Percentiles rank a stretch among this genome's conserved stretches.
phyloP scores from a whole-genome alignment of 2,888 invertebrate genomes.

The Xylocampa areola region DNA sequence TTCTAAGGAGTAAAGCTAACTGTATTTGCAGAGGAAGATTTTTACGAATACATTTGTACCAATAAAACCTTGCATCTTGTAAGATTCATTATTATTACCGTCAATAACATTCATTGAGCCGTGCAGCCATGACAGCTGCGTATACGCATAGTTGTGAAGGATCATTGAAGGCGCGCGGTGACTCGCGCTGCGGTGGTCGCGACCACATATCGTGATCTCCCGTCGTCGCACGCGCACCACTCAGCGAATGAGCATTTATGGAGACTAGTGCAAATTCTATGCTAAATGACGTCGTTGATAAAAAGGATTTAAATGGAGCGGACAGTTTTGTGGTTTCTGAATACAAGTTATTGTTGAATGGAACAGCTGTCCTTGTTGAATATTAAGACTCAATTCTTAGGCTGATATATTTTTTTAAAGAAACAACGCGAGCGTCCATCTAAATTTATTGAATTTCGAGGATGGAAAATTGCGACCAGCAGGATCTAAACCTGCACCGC shows the following conservation, averaged over 20 bases:
- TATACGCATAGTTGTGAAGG: conserved; percentile 60
- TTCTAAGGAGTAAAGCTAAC: too few species aligned
- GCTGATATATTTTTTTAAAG: too few species aligned
- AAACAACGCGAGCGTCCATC: too few species aligned
- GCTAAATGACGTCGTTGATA: conserved; percentile 53
- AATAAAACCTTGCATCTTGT: conserved; percentile 6
- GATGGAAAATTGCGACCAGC: too few species aligned
- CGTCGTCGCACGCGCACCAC: conserved; percentile 66
- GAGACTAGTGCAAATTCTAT: conserved; percentile 53
- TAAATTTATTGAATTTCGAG: too few species aligned
- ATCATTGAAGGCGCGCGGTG: conserved; percentile 60
- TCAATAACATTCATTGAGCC: conserved; percentile 49
- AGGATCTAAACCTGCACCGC: too few species aligned
- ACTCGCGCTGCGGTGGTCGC: conserved; percentile 64
- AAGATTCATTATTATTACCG: conserved; percentile 49
- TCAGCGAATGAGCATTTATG: conserved; percentile 54
- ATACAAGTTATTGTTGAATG: conserved; percentile 13
- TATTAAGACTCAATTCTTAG: background rate
- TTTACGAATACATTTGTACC: too few species aligned
- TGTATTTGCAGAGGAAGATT: too few species aligned
- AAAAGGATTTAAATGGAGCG: conserved; percentile 41
- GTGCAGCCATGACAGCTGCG: conserved; percentile 50
- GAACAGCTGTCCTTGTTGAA: conserved; percentile 21
- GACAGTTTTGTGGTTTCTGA: conserved; percentile 13
- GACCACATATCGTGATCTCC: conserved; percentile 68